phyloP scores from a whole-genome alignment of 1,140 invertebrate species.

The Eubasilissa regina region DNA sequence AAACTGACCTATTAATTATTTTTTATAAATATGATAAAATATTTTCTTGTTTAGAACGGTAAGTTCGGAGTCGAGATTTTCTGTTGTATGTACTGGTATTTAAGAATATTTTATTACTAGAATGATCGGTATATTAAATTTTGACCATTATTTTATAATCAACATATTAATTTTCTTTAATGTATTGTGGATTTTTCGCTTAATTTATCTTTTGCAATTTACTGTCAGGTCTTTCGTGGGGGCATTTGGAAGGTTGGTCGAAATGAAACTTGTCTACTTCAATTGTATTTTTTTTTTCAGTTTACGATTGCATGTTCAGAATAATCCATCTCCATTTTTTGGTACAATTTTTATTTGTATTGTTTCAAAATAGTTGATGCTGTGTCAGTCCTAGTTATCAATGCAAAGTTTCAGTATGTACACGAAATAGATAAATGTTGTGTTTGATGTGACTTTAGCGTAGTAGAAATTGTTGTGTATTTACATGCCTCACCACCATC shows the following conservation, averaged over 20 bases:
- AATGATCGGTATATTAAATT: too few species aligned
- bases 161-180: too few species aligned
- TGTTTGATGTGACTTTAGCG: conserved; percentile 56
- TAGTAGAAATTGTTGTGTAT: conserved; percentile 5
- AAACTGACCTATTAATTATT: too few species aligned
- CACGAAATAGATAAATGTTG: conserved; percentile 43
- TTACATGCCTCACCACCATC: background rate
- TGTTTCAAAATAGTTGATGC: conserved; percentile 12
- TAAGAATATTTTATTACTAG: too few species aligned
- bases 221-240: conserved; percentile 78
- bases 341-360: conserved; percentile 19
- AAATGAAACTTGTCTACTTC: conserved; percentile 59
- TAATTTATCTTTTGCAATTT: conserved; percentile 32
- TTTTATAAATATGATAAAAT: too few species aligned
- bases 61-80: too few species aligned
- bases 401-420: conserved; percentile 18
- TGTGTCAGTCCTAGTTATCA: conserved; percentile 28
- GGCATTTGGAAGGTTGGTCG: conserved; percentile 78
- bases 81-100: too few species aligned
- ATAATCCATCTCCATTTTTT: conserved; percentile 20
- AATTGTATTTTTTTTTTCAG: conserved; percentile 31
- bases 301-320: conserved; percentile 40
- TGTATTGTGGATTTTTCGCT: background rate
- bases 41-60: too few species aligned
- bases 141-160: background rate